phyloP scores from a whole-genome alignment of 37 sponge, comb jelly and placozoan genomes.

The Beroe ovata region DNA sequence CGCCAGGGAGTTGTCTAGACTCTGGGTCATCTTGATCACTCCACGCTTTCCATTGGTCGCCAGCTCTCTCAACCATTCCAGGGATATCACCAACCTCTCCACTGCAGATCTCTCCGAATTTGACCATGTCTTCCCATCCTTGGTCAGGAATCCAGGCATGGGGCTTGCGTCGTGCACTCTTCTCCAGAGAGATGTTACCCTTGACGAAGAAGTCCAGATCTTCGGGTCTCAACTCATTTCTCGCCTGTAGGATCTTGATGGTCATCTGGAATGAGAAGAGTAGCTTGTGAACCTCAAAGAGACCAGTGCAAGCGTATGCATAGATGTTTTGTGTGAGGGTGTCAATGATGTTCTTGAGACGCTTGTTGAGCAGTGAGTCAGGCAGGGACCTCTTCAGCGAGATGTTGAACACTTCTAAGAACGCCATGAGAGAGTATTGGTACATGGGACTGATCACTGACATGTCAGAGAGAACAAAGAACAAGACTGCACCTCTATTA shows the following conservation, averaged over 20 bases:
- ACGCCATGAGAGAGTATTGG: constrained; percentile 95
- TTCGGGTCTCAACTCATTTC: constrained; percentile 75
- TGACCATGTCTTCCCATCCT: constrained; percentile 97
- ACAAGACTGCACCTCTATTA: constrained; percentile 92
- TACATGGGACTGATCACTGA: constrained; percentile 98
- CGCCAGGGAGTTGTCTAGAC: constrained; percentile 79
- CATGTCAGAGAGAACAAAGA: constrained; percentile 97
- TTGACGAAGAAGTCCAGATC: constrained; percentile 99
- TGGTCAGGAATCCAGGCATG: constrained; percentile 97
- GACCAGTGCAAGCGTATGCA: constrained; percentile 97
- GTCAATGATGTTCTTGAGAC: constrained; percentile 91
- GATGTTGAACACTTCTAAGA: constrained; percentile 91
- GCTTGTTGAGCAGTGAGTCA: constrained; percentile 85
- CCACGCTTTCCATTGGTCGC: constrained; percentile 89
- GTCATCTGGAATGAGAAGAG: constrained; percentile 99
- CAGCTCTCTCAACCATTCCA: constrained; percentile 87
- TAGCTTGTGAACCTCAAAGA: constrained; percentile 97
- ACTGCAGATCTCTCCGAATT: constrained; percentile 72
- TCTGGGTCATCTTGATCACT: constrained; percentile 95
- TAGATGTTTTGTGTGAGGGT: constrained; percentile 95
- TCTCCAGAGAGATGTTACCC: constrained; percentile 96
- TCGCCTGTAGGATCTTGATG: constrained; percentile 93
- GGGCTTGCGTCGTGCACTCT: constrained; percentile 83
- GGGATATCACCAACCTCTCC: constrained; percentile 82
- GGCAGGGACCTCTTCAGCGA: constrained; percentile 88